Evolutionary conservation across 2,888 invertebrate species (phyloP).

Genomic region (Drosophila colorata): DNA sequence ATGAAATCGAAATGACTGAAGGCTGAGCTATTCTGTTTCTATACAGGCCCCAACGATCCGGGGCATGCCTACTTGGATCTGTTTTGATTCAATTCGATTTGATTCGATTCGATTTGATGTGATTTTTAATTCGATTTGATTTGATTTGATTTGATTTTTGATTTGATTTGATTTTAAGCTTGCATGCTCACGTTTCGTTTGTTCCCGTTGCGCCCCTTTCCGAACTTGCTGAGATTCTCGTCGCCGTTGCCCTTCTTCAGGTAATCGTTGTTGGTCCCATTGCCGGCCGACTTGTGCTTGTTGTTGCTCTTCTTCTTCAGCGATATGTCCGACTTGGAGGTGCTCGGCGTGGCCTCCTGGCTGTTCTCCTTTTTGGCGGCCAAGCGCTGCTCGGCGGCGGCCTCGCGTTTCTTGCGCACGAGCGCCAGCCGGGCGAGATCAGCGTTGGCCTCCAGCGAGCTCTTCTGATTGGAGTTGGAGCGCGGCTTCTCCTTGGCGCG

Average conservation of each 20-base stretch:
- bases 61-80: conserved; percentile 28
- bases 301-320: conserved; percentile 9
- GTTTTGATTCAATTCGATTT: background rate
- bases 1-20: conserved; percentile 38
- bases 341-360: background rate
- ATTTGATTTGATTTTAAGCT: background rate
- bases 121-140: background rate
- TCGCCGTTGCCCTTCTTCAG: background rate
- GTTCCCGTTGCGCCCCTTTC: background rate
- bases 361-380: conserved; percentile 36
- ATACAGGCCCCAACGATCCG: background rate
- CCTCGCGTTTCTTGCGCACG: conserved; percentile 53
- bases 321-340: conserved; percentile 11
- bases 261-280: background rate
- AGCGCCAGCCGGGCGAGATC: conserved; percentile 52
- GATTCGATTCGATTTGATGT: background rate
- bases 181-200: conserved; percentile 1
- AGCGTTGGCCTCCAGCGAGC: conserved; percentile 12
- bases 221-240: background rate
- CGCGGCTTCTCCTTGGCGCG: conserved; percentile 9
- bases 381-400: conserved; percentile 49
- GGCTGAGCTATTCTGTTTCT: conserved; percentile 1
- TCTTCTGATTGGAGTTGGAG: background rate
- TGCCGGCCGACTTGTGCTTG: background rate
- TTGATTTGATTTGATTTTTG: background rate